Percentiles rank a stretch among this genome's conserved stretches.
Evolutionary conservation across 92 coral and sea anemone species (phyloP).

Genomic region (Metridium senile): DNA sequence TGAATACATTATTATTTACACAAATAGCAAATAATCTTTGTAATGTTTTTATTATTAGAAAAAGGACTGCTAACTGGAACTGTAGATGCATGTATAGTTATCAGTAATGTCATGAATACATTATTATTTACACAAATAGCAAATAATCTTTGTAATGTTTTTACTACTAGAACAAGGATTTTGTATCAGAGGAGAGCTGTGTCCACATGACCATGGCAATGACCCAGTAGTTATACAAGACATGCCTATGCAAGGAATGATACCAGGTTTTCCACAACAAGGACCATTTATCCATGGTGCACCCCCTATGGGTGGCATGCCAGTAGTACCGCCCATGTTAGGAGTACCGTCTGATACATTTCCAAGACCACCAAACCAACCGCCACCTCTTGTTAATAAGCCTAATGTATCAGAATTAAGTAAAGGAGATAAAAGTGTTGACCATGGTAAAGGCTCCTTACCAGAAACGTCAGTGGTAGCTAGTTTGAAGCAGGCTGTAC

Average conservation of each 20-base stretch:
- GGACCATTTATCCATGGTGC: slow-evolving; percentile 82
- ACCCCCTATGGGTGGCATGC: slow-evolving; percentile 63
- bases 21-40: too few relatives aligned
- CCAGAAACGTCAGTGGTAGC: slow-evolving; percentile 30
- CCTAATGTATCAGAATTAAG: slow-evolving; percentile 43
- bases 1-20: too few relatives aligned
- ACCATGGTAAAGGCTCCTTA: slow-evolving; percentile 25
- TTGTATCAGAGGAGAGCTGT: slow-evolving; percentile 97
- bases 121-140: too few relatives aligned
- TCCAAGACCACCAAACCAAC: slow-evolving; percentile 63
- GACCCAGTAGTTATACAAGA: slow-evolving; percentile 97
- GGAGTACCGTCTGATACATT: slow-evolving; percentile 62
- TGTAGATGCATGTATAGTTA: too few relatives aligned
- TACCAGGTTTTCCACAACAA: slow-evolving; percentile 64
- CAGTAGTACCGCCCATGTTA: slow-evolving; percentile 61
- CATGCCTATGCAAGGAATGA: slow-evolving; percentile 82
- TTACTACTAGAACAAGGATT: slow-evolving; percentile 81
- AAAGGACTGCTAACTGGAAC: too few relatives aligned
- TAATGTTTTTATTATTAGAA: slow-evolving; percentile 39
- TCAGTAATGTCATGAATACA: too few relatives aligned
- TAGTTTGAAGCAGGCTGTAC: slow-evolving; percentile 25
- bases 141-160: neutral
- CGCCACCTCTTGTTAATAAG: slow-evolving; percentile 75
- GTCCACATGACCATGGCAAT: slow-evolving; percentile 97
- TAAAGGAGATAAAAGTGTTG: slow-evolving; percentile 27